These are phyloP conservation scores for Propsilocerus akamusi DNA, from an alignment of 1,140 invertebrate genomes.

Conservation along the genomic window DNA sequence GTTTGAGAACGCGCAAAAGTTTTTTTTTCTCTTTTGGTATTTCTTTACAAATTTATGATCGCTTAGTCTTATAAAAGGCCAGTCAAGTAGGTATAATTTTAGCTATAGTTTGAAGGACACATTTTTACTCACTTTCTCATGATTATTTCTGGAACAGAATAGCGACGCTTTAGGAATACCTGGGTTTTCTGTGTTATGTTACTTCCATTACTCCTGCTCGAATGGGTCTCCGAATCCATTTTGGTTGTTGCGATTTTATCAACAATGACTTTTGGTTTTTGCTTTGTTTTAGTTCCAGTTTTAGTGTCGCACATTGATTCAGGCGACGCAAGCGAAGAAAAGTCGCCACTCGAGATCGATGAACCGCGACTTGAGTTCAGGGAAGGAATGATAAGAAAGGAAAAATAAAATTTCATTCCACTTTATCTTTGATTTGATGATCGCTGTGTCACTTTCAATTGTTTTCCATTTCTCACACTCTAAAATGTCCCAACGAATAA, in stretches of 20 bases:
- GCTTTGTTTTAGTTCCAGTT: background rate
- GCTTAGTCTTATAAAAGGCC: too few species aligned
- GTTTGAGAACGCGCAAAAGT: too few species aligned
- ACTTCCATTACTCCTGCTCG: too few species aligned
- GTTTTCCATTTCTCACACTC: too few species aligned
- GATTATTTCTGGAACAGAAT: slow-evolving; percentile 6
- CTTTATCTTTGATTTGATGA: too few species aligned
- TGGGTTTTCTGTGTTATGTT: background rate
- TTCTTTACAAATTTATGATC: too few species aligned
- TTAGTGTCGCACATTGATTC: background rate
- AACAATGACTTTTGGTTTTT: background rate
- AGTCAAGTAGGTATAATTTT: too few species aligned
- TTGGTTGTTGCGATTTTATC: background rate
- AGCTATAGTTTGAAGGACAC: too few species aligned
- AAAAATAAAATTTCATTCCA: too few species aligned
- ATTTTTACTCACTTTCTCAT: slow-evolving; percentile 6
- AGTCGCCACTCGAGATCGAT: background rate
- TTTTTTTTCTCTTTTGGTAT: too few species aligned
- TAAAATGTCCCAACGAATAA: background rate
- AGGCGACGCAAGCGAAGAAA: background rate
- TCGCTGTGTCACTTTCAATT: too few species aligned
- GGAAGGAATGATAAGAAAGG: too few species aligned
- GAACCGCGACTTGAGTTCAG: background rate
- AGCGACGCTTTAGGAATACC: background rate
- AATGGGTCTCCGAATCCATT: background rate